Evolutionary conservation across 2,113 vertebrate species (phyloP).

Genomic region (Nibea albiflora): DNA sequence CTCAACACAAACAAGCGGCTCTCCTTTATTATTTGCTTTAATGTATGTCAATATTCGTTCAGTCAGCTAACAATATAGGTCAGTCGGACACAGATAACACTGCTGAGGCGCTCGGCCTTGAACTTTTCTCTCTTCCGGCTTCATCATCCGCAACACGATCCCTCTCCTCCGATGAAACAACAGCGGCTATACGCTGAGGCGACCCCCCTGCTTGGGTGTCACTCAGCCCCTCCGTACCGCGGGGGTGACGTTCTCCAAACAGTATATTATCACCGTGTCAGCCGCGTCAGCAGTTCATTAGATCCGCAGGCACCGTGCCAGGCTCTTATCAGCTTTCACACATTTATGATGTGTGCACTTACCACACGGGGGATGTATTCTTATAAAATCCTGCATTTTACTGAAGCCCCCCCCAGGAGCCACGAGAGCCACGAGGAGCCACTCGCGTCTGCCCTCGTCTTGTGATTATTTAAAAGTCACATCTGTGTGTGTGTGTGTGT

Average conservation of each 20-base stretch:
- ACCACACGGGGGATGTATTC: slow-evolving; percentile 6
- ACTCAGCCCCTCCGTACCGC: background rate
- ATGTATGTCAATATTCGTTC: background rate
- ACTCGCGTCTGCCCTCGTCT: background rate
- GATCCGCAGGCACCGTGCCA: background rate
- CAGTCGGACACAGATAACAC: background rate
- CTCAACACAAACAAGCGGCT: background rate
- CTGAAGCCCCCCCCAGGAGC: background rate
- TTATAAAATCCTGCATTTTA: slow-evolving; percentile 5
- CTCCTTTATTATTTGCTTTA: background rate
- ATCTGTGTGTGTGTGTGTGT: background rate
- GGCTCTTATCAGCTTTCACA: slow-evolving; percentile 26
- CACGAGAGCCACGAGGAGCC: no score
- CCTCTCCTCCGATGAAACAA: background rate
- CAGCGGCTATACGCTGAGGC: background rate
- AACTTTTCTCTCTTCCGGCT: background rate
- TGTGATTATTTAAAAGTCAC: background rate
- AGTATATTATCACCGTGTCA: background rate
- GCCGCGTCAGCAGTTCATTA: slow-evolving; percentile 42
- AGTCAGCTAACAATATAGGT: background rate
- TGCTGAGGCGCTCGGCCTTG: background rate
- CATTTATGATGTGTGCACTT: slow-evolving; percentile 4
- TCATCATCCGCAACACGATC: background rate
- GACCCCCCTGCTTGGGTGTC: slow-evolving; percentile 19
- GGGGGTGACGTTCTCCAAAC: background rate